phyloP scores from a whole-genome alignment of 2,888 invertebrate genomes.

The Unio pictorum region DNA sequence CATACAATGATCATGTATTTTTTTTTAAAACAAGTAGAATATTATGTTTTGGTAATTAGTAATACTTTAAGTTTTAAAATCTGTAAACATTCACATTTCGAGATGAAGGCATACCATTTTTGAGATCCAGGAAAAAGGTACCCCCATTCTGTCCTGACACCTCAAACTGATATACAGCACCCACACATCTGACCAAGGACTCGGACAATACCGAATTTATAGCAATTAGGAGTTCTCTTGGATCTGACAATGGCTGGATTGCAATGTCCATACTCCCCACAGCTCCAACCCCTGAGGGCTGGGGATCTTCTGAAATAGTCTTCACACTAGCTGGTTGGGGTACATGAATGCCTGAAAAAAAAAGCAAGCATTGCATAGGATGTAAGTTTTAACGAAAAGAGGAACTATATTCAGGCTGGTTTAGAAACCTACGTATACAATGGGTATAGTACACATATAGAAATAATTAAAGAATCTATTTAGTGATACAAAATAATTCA shows the following conservation, averaged over 20 bases:
- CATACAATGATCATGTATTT: no score
- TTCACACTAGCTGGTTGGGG: slow-evolving; percentile 2
- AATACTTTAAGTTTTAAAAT: no score
- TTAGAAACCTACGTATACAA: no score
- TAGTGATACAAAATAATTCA: no score
- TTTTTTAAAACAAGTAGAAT: no score
- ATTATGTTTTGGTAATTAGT: no score
- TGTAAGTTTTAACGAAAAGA: not conserved
- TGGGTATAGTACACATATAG: no score
- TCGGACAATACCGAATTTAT: slow-evolving; percentile 49
- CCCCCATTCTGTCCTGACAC: slow-evolving; percentile 56
- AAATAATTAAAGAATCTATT: no score
- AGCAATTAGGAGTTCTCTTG: slow-evolving; percentile 37
- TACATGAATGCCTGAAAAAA: slow-evolving; percentile 6
- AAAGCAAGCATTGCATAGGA: not conserved
- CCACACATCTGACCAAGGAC: slow-evolving; percentile 57
- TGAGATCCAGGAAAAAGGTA: slow-evolving; percentile 65
- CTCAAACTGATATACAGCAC: slow-evolving; percentile 62
- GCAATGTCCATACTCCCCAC: slow-evolving; percentile 26
- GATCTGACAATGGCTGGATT: slow-evolving; percentile 18
- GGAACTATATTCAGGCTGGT: no score
- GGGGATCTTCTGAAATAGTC: slow-evolving; percentile 8
- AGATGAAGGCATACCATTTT: slow-evolving; percentile 50
- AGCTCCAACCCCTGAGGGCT: slow-evolving; percentile 16
- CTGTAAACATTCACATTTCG: not conserved